Conservation (phyloP, 1,140 invertebrate genomes). For the Scylla paramamosain region DNA sequence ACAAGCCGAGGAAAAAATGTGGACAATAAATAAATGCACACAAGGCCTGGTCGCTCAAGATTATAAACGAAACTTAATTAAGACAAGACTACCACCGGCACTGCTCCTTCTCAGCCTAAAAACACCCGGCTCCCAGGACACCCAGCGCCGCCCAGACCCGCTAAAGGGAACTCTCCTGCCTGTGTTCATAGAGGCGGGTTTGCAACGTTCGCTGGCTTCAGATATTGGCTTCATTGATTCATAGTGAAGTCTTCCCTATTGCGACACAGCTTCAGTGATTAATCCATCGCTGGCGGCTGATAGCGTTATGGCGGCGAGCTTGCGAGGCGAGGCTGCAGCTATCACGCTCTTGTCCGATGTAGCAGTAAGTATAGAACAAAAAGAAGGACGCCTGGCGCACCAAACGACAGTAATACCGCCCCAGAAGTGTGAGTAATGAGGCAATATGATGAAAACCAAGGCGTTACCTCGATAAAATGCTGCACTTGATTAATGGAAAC, state of each 20-base stretch:
- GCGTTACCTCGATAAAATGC: no score
- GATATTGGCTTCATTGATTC: conserved; percentile 48
- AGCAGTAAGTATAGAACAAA: no score
- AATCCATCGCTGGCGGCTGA: conserved; percentile 1
- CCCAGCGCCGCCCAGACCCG: not conserved
- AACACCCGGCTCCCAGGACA: not conserved
- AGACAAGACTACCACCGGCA: not conserved
- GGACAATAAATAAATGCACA: conserved; percentile 31
- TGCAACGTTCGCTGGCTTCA: not conserved
- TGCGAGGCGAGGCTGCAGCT: no score
- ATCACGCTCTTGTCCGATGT: no score
- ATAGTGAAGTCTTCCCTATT: conserved; percentile 36
- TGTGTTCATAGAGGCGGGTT: not conserved
- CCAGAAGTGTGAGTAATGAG: no score
- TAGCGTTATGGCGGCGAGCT: not conserved
- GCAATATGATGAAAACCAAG: no score
- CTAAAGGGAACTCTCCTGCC: not conserved
- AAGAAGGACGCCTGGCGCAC: no score
- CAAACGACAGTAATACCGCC: no score
- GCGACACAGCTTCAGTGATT: conserved; percentile 33
- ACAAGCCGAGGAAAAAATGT: conserved; percentile 14
- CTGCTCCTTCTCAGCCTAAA: not conserved
- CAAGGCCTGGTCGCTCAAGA: conserved; percentile 32
- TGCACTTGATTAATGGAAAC: no score
- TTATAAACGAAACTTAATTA: conserved; percentile 48